These are phyloP conservation scores for Magallana angulata DNA, from an alignment of 1,140 invertebrate genomes.

Conservation along the genomic window DNA sequence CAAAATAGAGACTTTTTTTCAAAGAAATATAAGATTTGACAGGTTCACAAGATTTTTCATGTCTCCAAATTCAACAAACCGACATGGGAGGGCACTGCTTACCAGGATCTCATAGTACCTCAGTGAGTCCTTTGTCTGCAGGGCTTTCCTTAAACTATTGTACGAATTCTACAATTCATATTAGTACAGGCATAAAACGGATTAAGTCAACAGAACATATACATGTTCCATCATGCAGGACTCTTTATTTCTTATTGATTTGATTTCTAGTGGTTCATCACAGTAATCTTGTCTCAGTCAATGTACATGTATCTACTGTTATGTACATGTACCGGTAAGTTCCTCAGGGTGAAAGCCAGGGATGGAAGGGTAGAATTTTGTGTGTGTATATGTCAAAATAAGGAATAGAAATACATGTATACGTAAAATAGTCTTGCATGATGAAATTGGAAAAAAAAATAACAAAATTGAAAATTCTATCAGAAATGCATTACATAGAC, in stretches of 20 bases:
- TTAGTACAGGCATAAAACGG: conserved; percentile 40
- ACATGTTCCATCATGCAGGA: background rate
- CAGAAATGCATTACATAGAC: background rate
- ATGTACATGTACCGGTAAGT: no score
- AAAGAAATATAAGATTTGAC: no score
- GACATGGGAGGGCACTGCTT: background rate
- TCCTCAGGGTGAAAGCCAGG: no score
- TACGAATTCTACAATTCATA: conserved; percentile 41
- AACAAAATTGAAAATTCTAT: conserved; percentile 19
- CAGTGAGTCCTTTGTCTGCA: conserved; percentile 38
- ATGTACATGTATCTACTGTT: no score
- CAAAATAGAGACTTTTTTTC: no score
- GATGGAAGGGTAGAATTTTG: no score
- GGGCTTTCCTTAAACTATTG: conserved; percentile 40
- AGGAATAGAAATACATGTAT: no score
- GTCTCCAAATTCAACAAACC: background rate
- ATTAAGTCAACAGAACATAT: conserved; percentile 28
- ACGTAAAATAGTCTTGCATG: conserved; percentile 7
- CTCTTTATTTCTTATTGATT: background rate
- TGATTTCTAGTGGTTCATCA: no score
- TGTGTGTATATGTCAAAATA: no score
- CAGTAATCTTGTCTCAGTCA: no score
- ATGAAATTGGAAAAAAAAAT: background rate
- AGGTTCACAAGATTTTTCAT: conserved; percentile 1
- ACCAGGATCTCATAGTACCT: conserved; percentile 36